Conservation (phyloP, 2,797 vertebrate species). For the Mus spretus region DNA sequence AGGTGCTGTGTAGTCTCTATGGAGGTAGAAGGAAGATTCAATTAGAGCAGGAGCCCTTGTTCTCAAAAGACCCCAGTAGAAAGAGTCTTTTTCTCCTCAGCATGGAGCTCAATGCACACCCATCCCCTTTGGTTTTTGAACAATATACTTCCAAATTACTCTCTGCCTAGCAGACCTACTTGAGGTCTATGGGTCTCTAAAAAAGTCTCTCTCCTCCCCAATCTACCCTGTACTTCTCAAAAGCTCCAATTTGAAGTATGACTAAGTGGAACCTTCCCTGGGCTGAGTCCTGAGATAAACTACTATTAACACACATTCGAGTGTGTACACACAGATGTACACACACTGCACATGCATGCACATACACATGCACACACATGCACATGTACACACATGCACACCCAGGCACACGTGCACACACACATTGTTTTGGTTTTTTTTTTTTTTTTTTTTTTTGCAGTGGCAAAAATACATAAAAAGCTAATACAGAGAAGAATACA, state of each 20-base stretch:
- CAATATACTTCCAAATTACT: slow-evolving; percentile 74
- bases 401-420: not conserved
- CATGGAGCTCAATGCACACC: slow-evolving; percentile 66
- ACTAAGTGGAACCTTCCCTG: slow-evolving; percentile 35
- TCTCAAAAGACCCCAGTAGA: slow-evolving; percentile 44
- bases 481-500: slow-evolving; percentile 39
- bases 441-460: not conserved
- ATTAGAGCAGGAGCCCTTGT: slow-evolving; percentile 64
- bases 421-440: no score
- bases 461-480: slow-evolving; percentile 25
- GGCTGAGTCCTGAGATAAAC: not conserved
- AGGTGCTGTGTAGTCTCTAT: slow-evolving; percentile 47
- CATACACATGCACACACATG: not conserved
- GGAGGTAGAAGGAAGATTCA: slow-evolving; percentile 64
- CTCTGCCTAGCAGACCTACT: slow-evolving; percentile 45
- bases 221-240: not conserved
- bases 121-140: slow-evolving; percentile 68
- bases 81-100: slow-evolving; percentile 63
- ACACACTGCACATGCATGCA: no score
- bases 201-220: not conserved
- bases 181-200: not conserved
- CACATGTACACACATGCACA: not conserved
- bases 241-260: not conserved
- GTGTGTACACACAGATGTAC: not conserved
- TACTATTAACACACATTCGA: slow-evolving; percentile 14